phyloP scores from a whole-genome alignment of 2,888 invertebrate genomes.

The Celastrina argiolus region DNA sequence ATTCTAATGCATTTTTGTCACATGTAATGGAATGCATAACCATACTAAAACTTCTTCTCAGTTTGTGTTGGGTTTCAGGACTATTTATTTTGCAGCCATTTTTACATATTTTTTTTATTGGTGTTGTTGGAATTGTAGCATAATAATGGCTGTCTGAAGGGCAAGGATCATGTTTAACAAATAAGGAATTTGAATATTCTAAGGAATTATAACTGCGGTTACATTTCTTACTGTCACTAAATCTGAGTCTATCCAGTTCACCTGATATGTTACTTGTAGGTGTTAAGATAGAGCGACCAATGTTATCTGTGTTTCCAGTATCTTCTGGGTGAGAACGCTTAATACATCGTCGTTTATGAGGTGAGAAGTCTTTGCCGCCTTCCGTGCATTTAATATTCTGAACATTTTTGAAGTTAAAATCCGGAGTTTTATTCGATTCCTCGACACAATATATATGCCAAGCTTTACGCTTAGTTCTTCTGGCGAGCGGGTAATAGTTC shows the following conservation, averaged over 20 bases:
- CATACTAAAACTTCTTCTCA: conserved; percentile 57
- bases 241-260: conserved; percentile 57
- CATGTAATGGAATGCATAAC: conserved; percentile 61
- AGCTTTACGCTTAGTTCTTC: conserved; percentile 12
- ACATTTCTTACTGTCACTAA: conserved; percentile 50
- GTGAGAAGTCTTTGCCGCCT: conserved; percentile 46
- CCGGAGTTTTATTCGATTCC: conserved; percentile 13
- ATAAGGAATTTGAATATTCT: conserved; percentile 25
- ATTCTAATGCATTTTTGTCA: conserved; percentile 50
- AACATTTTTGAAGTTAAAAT: conserved; percentile 4
- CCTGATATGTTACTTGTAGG: conserved; percentile 66
- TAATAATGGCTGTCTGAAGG: conserved; percentile 28
- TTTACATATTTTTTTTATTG: conserved; percentile 55
- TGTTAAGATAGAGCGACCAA: conserved; percentile 46
- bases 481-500: conserved; percentile 32
- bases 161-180: conserved; percentile 19
- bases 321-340: conserved; percentile 57
- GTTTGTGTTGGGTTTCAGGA: conserved; percentile 47
- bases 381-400: conserved; percentile 30
- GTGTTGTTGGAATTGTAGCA: conserved; percentile 58
- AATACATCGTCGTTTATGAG: conserved; percentile 49
- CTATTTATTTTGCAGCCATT: conserved; percentile 52
- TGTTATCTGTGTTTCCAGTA: conserved; percentile 40
- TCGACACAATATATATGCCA: conserved; percentile 14
- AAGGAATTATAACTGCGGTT: conserved; percentile 34